Conservation (phyloP, 1,140 invertebrate species). For the Wasmannia auropunctata region DNA sequence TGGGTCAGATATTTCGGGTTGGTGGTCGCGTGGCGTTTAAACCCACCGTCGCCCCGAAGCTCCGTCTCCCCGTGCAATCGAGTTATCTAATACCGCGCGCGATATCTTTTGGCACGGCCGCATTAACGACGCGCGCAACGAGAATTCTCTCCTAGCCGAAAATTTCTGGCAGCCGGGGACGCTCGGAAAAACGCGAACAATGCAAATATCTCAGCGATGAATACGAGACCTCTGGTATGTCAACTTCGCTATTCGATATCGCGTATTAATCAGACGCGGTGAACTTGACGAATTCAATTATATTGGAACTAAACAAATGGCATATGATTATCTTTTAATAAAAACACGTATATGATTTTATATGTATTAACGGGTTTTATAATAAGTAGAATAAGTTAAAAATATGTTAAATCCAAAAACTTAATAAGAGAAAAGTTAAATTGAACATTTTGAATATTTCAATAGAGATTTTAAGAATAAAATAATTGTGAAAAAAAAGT, state of each 20-base stretch:
- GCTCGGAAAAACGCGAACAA: conserved; percentile 33
- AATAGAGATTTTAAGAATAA: background rate
- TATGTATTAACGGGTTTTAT: no score
- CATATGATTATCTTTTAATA: background rate
- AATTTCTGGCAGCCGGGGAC: conserved; percentile 65
- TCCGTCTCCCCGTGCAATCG: background rate
- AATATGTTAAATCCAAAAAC: background rate
- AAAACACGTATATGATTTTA: background rate
- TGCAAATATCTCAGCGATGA: conserved; percentile 13
- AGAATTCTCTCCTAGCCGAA: conserved; percentile 56
- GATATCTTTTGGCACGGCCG: conserved; percentile 65
- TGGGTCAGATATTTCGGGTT: conserved; percentile 76
- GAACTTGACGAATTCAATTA: background rate
- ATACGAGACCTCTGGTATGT: background rate
- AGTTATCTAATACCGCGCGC: conserved; percentile 71
- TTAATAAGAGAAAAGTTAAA: background rate
- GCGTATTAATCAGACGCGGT: background rate
- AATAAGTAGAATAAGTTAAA: no score
- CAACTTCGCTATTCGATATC: background rate
- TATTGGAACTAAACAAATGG: background rate
- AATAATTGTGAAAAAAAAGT: no score
- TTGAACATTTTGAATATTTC: background rate
- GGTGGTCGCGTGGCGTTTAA: conserved; percentile 74
- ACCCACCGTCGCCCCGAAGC: conserved; percentile 49
- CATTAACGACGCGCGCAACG: conserved; percentile 34